Evolutionary conservation across 2,797 vertebrate genomes (phyloP).

Genomic region (Eidolon dupreanum): DNA sequence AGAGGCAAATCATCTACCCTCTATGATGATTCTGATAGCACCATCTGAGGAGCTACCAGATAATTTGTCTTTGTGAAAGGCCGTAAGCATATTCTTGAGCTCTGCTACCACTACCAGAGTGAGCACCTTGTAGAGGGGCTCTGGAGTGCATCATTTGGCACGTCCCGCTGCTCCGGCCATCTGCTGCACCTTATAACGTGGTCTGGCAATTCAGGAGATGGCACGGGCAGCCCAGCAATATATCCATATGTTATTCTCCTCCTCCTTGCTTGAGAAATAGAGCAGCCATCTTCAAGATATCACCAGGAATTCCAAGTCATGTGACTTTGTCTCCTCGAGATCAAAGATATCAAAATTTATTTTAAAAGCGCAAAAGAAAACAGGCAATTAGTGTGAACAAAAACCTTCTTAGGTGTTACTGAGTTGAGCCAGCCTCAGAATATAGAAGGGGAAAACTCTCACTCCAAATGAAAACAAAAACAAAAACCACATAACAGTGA

Average conservation of each 20-base stretch:
- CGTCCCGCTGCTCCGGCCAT: slow-evolving; percentile 63
- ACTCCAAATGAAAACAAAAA: background rate
- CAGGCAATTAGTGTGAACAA: background rate
- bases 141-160: slow-evolving; percentile 59
- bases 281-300: slow-evolving; percentile 49
- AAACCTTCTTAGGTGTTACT: background rate
- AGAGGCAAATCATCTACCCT: slow-evolving; percentile 57
- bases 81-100: slow-evolving; percentile 35
- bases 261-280: slow-evolving; percentile 10
- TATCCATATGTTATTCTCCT: slow-evolving; percentile 69
- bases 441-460: background rate
- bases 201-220: slow-evolving; percentile 63
- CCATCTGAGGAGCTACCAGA: slow-evolving; percentile 49
- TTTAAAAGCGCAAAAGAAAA: background rate
- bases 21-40: background rate
- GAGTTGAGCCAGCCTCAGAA: background rate
- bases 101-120: background rate
- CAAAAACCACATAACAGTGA: fast-evolving
- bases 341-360: background rate
- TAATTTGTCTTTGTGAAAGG: slow-evolving; percentile 75
- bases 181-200: slow-evolving; percentile 58
- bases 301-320: background rate
- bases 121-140: slow-evolving; percentile 53
- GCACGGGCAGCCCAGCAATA: slow-evolving; percentile 43
- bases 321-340: slow-evolving; percentile 36